Conservation (phyloP, 2,888 invertebrate species). For the Schizaphis graminum region DNA sequence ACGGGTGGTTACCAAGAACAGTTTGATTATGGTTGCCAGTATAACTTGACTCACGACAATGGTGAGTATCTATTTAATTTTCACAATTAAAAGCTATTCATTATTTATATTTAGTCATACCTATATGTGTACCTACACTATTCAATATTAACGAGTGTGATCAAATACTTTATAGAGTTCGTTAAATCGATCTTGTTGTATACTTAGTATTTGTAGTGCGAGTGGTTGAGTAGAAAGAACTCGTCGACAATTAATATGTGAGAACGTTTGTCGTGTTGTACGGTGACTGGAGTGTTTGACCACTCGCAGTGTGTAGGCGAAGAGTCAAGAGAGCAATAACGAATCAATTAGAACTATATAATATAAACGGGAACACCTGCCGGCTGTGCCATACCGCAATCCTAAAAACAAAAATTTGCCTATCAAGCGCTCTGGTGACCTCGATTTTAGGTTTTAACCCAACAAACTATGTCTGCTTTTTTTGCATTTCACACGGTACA, state of each 20-base stretch:
- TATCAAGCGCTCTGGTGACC: conserved; percentile 17
- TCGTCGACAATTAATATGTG: background rate
- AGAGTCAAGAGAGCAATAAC: background rate
- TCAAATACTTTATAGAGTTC: background rate
- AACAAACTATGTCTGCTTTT: background rate
- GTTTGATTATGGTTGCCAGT: conserved; percentile 60
- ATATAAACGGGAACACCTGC: background rate
- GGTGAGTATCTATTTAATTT: conserved; percentile 20
- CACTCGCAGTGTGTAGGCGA: background rate
- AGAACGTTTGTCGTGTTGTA: background rate
- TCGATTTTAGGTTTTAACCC: background rate
- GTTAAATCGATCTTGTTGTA: background rate
- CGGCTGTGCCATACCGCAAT: background rate
- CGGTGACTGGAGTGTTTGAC: background rate
- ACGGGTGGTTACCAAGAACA: conserved; percentile 52
- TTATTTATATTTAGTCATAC: background rate
- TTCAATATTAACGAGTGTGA: background rate
- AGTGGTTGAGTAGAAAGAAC: background rate
- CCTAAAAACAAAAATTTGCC: conserved; percentile 29
- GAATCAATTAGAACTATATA: background rate
- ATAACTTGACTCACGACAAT: conserved; percentile 52
- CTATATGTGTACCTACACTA: background rate
- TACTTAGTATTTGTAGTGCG: background rate
- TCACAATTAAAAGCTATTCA: background rate
- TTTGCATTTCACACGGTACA: conserved; percentile 23